A percentile compares a stretch with the other conserved stretches of the same genome.
phyloP scores from a whole-genome alignment of 1,140 invertebrate genomes.

The Whitmania pigra region DNA sequence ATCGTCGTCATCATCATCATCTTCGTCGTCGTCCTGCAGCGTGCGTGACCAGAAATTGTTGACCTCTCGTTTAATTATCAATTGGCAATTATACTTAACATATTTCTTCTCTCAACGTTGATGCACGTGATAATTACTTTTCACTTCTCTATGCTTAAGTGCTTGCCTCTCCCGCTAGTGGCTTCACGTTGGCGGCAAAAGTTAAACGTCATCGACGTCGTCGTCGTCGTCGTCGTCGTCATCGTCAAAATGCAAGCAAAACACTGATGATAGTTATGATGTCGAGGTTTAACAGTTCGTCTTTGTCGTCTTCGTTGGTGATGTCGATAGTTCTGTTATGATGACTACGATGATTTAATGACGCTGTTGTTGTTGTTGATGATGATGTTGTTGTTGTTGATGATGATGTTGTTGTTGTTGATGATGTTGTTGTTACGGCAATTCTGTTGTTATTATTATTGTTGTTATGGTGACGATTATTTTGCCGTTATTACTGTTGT shows the following conservation, averaged over 20 bases:
- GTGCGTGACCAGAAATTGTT: not conserved
- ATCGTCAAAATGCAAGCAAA: no score
- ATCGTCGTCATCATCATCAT: not conserved
- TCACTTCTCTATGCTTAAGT: no score
- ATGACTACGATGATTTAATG: no score
- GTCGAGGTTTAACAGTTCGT: no score
- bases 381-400: not conserved
- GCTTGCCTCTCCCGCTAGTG: no score
- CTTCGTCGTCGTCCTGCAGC: not conserved
- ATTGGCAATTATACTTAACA: not conserved
- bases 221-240: not conserved
- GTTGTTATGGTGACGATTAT: not conserved
- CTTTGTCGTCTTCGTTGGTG: no score
- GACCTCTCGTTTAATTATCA: not conserved
- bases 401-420: no score
- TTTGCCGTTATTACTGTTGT: not conserved
- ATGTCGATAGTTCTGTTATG: no score
- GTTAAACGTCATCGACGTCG: not conserved
- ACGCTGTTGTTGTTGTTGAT: constrained; percentile 1
- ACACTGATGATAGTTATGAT: not conserved
- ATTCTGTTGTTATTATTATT: no score
- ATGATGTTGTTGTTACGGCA: not conserved
- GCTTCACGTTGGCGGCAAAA: no score
- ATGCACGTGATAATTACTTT: not conserved
- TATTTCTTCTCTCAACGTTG: not conserved